Evolutionary conservation across 2,888 invertebrate species (phyloP), one percentile per base, ranked within the genome.

Genomic region (Nysson spinosus): DNA sequence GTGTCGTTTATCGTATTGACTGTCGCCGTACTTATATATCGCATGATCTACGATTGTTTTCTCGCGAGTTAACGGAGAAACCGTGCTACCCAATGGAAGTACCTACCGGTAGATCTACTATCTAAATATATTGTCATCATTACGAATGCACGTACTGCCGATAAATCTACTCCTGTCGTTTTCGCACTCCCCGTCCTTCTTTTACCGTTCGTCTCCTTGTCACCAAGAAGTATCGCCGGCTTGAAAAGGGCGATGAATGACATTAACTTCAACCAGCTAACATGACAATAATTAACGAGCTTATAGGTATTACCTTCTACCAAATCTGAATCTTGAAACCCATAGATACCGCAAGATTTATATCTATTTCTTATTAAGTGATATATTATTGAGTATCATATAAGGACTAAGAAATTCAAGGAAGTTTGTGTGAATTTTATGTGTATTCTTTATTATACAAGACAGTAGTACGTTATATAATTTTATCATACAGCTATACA

Each of bases 101-200:
- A 42, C 42, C 56, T 49, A 57, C 40, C 20, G 57, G 30, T 40
- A 49, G 63, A 66, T 65, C 56, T 32, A 42, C 55, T 56, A 61
- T 65, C 49, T 49, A 56, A 60, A 70, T 70, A 68, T 57, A 60
- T 62, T 64, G 54, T 50, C 55, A 55, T 58, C 57, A 52, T 40
- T 44, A 57, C 34, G 28, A 34, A 35, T 42, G 35, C 46, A 28
- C 32, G 58, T 70, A 35, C 44, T 39, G 12, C 34, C 43, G 37
- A 63, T 69, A 65, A 72, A 75, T 69, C 57, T 51, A 51, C 64
- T 60, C 51, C 42, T 50, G 58, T 71, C 63, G 42, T 54, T 57
- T 66, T 66, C 51, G 68, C 46, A 17, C 55, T 56, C 55, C 42
- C 37, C 62, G 44, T 42, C 14, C 44, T 61, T 52, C 40, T 56